Conservation (phyloP, 2,113 vertebrate genomes). For the Carassius auratus region DNA sequence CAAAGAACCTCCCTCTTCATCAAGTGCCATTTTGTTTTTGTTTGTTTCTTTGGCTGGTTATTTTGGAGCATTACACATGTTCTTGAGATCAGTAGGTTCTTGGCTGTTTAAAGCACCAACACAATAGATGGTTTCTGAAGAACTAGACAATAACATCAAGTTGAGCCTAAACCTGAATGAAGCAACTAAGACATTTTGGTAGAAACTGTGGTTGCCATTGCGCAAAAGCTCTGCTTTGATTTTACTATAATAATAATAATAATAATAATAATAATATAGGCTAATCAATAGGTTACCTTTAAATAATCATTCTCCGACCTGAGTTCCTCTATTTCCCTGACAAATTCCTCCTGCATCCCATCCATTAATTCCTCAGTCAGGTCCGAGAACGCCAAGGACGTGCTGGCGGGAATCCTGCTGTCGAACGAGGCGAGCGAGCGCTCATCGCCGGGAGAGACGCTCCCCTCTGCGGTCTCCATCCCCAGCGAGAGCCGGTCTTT, state of each 20-base stretch:
- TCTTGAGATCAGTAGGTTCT: background rate
- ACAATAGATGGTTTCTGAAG: background rate
- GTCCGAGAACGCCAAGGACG: constrained; percentile 94
- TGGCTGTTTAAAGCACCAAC: background rate
- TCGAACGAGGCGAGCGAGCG: constrained; percentile 82
- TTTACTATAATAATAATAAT: background rate
- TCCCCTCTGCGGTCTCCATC: constrained; percentile 70
- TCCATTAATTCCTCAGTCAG: constrained; percentile 94
- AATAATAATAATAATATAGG: background rate
- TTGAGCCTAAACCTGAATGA: background rate
- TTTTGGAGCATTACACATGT: background rate
- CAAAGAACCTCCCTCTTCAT: background rate
- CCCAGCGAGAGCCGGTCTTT: constrained; percentile 68
- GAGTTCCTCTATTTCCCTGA: constrained; percentile 92
- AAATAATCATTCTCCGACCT: constrained; percentile 98
- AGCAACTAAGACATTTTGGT: background rate
- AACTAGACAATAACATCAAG: background rate
- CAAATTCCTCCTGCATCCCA: constrained; percentile 84
- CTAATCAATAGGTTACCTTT: constrained; percentile 79
- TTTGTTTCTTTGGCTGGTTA: too few species aligned
- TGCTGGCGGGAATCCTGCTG: constrained; percentile 89
- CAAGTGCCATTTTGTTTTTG: background rate
- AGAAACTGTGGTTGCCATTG: background rate
- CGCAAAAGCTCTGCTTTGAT: background rate
- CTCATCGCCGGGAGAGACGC: constrained; percentile 82